Conservation (phyloP, 2,113 vertebrate species). For the Kryptolebias marmoratus region DNA sequence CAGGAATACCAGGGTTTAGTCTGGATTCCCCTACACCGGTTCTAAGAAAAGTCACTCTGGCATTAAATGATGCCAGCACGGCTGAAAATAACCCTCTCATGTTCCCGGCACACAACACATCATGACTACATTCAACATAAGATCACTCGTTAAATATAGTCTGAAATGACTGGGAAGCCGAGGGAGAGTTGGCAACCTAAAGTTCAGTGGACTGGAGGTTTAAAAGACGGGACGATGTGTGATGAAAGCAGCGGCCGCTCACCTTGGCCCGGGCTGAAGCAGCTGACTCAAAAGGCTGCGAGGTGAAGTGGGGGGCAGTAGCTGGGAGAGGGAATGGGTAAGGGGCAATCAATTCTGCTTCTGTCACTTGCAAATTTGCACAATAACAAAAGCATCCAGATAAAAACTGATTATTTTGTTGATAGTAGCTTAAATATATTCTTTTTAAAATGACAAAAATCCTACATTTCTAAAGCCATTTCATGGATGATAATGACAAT, state of each 20-base stretch:
- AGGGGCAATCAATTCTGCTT: conserved; percentile 21
- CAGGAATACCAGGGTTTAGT: conserved; percentile 22
- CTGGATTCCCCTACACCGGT: conserved; percentile 25
- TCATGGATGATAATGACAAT: not conserved
- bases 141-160: conserved; percentile 68
- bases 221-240: conserved; percentile 54
- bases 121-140: conserved; percentile 55
- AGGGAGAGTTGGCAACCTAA: conserved; percentile 51
- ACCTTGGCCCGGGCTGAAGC: conserved; percentile 66
- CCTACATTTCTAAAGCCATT: not conserved
- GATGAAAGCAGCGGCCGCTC: conserved; percentile 46
- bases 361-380: conserved; percentile 27
- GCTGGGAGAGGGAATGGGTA: not conserved
- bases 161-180: conserved; percentile 25
- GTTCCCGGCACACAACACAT: conserved; percentile 53
- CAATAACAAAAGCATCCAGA: conserved; percentile 24
- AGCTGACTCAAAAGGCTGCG: conserved; percentile 30
- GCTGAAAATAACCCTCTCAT: conserved; percentile 44
- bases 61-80: conserved; percentile 34
- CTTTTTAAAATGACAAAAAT: not conserved
- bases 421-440: not conserved
- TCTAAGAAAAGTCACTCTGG: conserved; percentile 34
- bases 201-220: conserved; percentile 34
- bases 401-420: no score
- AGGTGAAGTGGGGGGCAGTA: conserved; percentile 1